A percentile compares a stretch with the other conserved stretches of the same genome.
Evolutionary conservation across 2,888 invertebrate species (phyloP).

Genomic region (Adela reaumurella): DNA sequence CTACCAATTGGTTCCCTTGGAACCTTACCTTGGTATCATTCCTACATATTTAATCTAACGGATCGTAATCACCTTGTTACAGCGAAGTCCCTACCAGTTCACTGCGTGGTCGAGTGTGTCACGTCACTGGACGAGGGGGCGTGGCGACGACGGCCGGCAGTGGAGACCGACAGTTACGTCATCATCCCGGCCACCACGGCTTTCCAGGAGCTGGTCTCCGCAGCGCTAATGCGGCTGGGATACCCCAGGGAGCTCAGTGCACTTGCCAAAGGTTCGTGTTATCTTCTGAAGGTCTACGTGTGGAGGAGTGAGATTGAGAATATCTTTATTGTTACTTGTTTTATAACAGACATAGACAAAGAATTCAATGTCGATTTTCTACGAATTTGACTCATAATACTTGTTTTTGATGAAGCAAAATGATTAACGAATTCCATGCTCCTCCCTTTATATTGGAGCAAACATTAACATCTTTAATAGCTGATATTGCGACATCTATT

Average conservation of each 20-base stretch:
- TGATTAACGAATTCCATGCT: too few species aligned
- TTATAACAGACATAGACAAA: too few species aligned
- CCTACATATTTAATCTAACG: not conserved
- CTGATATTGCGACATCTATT: too few species aligned
- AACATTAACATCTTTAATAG: too few species aligned
- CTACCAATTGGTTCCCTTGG: constrained; percentile 15
- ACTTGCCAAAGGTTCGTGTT: constrained; percentile 73
- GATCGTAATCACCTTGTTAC: constrained; percentile 20
- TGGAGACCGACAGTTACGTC: constrained; percentile 94
- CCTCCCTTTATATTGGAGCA: too few species aligned
- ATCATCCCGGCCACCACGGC: constrained; percentile 90
- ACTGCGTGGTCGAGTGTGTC: constrained; percentile 91
- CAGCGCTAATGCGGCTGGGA: constrained; percentile 86
- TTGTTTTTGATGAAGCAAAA: too few species aligned
- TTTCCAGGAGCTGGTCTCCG: constrained; percentile 87
- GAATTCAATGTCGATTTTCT: too few species aligned
- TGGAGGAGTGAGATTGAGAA: too few species aligned
- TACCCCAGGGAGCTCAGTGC: constrained; percentile 83
- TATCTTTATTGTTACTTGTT: too few species aligned
- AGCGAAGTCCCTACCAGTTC: constrained; percentile 87
- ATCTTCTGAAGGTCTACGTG: too few species aligned
- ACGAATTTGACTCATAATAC: too few species aligned
- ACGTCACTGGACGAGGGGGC: constrained; percentile 64
- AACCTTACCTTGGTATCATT: constrained; percentile 11
- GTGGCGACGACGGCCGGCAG: constrained; percentile 65